These are phyloP conservation scores for Oegoconia quadripuncta DNA, from an alignment of 2,888 invertebrate species.

Conservation along the genomic window DNA sequence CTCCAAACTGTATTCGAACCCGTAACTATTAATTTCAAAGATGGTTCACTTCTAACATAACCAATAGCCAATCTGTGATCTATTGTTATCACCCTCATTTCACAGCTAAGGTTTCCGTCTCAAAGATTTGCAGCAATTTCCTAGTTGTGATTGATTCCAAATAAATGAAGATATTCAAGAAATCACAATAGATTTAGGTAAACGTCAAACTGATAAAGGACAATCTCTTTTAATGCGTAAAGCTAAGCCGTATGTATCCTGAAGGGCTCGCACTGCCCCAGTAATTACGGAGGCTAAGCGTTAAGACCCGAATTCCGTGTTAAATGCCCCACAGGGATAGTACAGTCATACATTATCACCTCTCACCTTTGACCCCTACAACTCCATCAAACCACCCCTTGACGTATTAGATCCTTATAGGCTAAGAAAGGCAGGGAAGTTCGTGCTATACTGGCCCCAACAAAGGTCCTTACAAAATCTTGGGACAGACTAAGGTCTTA, in stretches of 20 bases:
- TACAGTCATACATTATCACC: constrained; percentile 59
- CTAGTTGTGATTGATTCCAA: too few relatives aligned
- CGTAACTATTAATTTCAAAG: too few relatives aligned
- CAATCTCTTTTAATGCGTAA: constrained; percentile 24
- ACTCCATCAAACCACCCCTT: constrained; percentile 24
- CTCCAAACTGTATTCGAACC: too few relatives aligned
- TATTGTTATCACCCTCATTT: too few relatives aligned
- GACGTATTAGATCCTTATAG: constrained; percentile 18
- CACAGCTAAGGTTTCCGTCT: too few relatives aligned
- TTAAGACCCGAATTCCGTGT: constrained; percentile 65
- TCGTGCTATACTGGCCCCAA: constrained; percentile 33
- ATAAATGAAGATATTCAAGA: too few relatives aligned
- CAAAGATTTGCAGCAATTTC: too few relatives aligned
- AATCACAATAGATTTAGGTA: not conserved
- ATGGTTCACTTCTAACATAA: too few relatives aligned
- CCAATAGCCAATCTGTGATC: too few relatives aligned
- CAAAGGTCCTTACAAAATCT: constrained; percentile 38
- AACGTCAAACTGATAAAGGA: constrained; percentile 28
- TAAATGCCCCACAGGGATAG: constrained; percentile 62
- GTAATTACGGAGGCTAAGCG: constrained; percentile 70
- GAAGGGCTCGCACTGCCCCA: constrained; percentile 49
- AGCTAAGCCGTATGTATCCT: constrained; percentile 32
- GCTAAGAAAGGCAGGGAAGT: constrained; percentile 20
- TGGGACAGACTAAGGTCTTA: constrained; percentile 39
- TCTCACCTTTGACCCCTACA: constrained; percentile 48